phyloP scores from a whole-genome alignment of 2,797 vertebrate species.

The Phrynocephalus vlangalii region DNA sequence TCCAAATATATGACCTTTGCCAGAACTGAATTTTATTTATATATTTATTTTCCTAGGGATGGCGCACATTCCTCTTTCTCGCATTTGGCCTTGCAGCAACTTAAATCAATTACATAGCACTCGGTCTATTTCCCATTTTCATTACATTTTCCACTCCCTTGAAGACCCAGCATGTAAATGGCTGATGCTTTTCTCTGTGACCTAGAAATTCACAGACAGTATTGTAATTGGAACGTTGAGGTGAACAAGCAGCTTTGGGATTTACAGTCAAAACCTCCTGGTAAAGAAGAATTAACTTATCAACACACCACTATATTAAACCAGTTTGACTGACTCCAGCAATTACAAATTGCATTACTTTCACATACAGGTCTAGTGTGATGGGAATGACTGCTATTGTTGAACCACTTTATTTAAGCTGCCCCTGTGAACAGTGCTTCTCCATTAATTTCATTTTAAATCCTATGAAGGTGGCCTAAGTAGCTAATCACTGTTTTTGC shows the following conservation, averaged over 20 bases:
- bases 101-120: constrained; percentile 38
- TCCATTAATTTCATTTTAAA: constrained; percentile 42
- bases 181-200: constrained; percentile 48
- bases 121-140: constrained; percentile 49
- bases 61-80: constrained; percentile 19
- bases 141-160: constrained; percentile 53
- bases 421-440: neutral
- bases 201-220: constrained; percentile 65
- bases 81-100: constrained; percentile 13
- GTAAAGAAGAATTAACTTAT: constrained; percentile 69
- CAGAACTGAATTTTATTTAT: neutral
- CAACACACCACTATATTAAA: constrained; percentile 62
- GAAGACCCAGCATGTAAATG: constrained; percentile 54
- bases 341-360: constrained; percentile 52
- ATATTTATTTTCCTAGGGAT: neutral
- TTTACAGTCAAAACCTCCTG: constrained; percentile 62
- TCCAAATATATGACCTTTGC: neutral
- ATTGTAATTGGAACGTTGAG: constrained; percentile 60
- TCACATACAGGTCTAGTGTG: constrained; percentile 48
- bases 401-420: constrained; percentile 45
- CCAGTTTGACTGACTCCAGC: constrained; percentile 35
- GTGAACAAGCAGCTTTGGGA: constrained; percentile 60
- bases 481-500: constrained; percentile 2
- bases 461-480: constrained; percentile 43
- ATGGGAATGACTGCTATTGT: constrained; percentile 42